A percentile compares a stretch with the other conserved stretches of the same genome.
phyloP scores from a whole-genome alignment of 2,113 vertebrate genomes.

The Delphinus delphis region DNA sequence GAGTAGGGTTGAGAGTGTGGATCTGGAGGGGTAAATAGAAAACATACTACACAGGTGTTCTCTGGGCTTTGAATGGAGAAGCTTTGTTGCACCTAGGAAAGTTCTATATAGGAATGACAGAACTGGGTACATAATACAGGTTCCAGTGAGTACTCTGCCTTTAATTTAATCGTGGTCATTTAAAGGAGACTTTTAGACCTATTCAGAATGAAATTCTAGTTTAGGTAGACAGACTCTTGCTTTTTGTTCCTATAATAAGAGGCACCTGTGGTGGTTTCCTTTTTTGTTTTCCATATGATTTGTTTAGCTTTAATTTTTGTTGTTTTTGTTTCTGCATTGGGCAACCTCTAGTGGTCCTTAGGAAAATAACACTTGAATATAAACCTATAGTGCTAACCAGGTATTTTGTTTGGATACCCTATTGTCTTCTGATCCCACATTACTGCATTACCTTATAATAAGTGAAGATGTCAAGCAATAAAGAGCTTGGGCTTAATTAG shows the following conservation, averaged over 20 bases:
- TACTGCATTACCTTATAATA: constrained; percentile 29
- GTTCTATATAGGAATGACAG: not conserved
- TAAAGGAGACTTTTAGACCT: not conserved
- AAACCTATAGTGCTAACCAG: not conserved
- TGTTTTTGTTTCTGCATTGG: constrained; percentile 53
- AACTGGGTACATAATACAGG: not conserved
- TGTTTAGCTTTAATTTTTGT: constrained; percentile 23
- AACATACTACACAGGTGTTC: not conserved
- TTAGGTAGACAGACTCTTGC: not conserved
- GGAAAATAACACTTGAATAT: constrained; percentile 53
- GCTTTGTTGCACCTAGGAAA: not conserved
- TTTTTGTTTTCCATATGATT: not conserved
- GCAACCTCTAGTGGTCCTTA: constrained; percentile 67
- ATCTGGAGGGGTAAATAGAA: not conserved
- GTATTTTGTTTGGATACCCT: not conserved
- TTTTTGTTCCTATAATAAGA: not conserved
- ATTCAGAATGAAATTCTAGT: not conserved
- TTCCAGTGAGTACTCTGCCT: not conserved
- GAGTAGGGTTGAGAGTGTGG: not conserved
- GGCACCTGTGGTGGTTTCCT: not conserved
- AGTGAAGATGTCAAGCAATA: not conserved
- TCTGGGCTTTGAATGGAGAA: not conserved
- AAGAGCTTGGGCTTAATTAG: not conserved
- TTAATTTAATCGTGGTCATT: not conserved
- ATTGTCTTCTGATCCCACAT: not conserved